phyloP scores from a whole-genome alignment of 2,113 vertebrate genomes.

The Macroglossus sobrinus region DNA sequence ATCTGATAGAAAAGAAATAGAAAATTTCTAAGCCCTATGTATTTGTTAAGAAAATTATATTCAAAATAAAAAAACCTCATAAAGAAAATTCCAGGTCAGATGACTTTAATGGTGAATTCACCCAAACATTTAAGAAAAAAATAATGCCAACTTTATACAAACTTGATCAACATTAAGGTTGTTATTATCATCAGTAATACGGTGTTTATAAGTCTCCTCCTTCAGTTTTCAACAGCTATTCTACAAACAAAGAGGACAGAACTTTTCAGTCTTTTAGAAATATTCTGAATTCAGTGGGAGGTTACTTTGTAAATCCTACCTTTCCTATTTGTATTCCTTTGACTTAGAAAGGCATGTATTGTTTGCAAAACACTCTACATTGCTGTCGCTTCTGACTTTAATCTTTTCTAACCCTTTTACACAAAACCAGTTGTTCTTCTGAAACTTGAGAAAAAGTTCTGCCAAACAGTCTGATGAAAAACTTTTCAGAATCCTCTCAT shows the following conservation, averaged over 20 bases:
- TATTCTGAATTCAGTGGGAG: neutral
- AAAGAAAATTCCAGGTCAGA: neutral
- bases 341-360: neutral
- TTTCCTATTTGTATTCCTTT: conserved; percentile 10
- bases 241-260: conserved; percentile 8
- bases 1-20: neutral
- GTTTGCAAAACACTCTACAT: neutral
- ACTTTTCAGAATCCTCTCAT: neutral
- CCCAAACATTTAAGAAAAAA: conserved; percentile 2
- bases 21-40: neutral
- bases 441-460: neutral
- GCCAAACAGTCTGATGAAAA: neutral
- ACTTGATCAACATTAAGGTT: neutral
- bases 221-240: neutral
- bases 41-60: neutral
- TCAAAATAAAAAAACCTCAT: neutral
- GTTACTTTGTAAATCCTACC: neutral
- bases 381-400: neutral
- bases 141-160: neutral
- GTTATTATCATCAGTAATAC: neutral
- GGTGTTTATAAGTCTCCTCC: neutral
- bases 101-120: neutral
- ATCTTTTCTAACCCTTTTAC: conserved; percentile 4
- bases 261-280: neutral
- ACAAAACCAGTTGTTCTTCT: neutral